These are phyloP conservation scores for Borostomias antarcticus DNA, from an alignment of 2,797 vertebrate genomes.

Conservation along the genomic window DNA sequence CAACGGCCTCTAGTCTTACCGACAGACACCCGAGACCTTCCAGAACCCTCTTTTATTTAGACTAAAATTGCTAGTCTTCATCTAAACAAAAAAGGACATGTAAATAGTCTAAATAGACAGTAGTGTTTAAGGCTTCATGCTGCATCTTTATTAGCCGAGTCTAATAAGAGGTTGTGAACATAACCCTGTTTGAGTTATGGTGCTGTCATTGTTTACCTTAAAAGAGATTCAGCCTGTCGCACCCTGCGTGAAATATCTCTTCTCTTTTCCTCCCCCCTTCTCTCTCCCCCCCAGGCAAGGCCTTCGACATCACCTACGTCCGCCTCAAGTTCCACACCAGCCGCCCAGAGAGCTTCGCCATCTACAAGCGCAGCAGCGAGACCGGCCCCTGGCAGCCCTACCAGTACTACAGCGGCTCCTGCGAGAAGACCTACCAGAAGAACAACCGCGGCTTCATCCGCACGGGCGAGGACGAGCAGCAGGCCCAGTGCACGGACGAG, in stretches of 20 bases:
- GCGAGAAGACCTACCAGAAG: slow-evolving; percentile 91
- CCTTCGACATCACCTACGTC: slow-evolving; percentile 98
- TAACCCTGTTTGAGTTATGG: too few relatives aligned
- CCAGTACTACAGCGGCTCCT: slow-evolving; percentile 97
- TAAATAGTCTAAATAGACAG: background rate
- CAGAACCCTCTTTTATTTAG: slow-evolving; percentile 12
- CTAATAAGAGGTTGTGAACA: too few relatives aligned
- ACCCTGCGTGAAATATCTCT: background rate
- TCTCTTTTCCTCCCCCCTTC: background rate
- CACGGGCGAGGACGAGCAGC: slow-evolving; percentile 91
- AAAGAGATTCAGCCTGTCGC: background rate
- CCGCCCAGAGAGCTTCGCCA: slow-evolving; percentile 93
- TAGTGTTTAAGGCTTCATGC: background rate
- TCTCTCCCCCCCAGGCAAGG: slow-evolving; percentile 79
- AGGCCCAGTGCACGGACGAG: slow-evolving; percentile 93
- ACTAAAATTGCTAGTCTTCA: background rate
- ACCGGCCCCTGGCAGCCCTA: slow-evolving; percentile 89
- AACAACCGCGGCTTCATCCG: slow-evolving; percentile 86
- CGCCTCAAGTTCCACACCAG: slow-evolving; percentile 98
- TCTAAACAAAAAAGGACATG: background rate
- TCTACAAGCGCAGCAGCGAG: slow-evolving; percentile 89
- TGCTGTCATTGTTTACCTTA: background rate
- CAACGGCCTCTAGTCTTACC: slow-evolving; percentile 4
- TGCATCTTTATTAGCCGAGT: background rate
- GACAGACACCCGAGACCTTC: slow-evolving; percentile 12